These are phyloP conservation scores for Zaprionus ornatus DNA, from an alignment of 1,140 invertebrate species.

Conservation along the genomic window DNA sequence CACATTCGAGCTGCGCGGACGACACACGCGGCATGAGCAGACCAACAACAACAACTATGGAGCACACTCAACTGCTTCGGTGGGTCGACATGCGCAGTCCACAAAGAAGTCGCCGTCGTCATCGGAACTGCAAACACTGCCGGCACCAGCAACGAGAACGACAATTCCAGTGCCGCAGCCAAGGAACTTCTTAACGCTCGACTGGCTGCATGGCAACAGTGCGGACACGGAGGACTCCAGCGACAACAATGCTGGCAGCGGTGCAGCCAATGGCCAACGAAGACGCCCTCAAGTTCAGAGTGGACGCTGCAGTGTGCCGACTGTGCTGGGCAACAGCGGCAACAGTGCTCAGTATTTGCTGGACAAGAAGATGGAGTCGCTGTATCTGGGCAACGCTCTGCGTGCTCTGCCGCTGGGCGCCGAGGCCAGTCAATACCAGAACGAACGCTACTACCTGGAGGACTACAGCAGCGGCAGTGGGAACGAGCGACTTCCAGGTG, in stretches of 20 bases:
- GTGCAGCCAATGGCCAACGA: conserved; percentile 36
- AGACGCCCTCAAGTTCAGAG: conserved; percentile 48
- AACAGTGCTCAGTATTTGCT: conserved; percentile 74
- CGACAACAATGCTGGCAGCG: conserved; percentile 58
- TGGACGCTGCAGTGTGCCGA: conserved; percentile 76
- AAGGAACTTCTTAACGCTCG: conserved; percentile 71
- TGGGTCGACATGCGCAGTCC: conserved; percentile 41
- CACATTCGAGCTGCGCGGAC: conserved; percentile 75
- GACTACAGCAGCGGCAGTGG: conserved; percentile 79
- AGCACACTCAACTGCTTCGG: conserved; percentile 62
- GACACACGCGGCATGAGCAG: conserved; percentile 60
- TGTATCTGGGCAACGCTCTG: conserved; percentile 75
- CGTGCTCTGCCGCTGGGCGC: conserved; percentile 73
- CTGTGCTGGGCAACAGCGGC: conserved; percentile 55
- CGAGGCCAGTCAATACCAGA: conserved; percentile 79
- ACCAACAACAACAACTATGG: conserved; percentile 32
- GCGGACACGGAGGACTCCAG: conserved; percentile 78
- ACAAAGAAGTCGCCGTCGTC: conserved; percentile 40
- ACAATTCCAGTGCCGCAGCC: conserved; percentile 63
- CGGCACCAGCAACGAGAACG: conserved; percentile 56
- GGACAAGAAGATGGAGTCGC: conserved; percentile 82
- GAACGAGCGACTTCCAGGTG: conserved; percentile 72
- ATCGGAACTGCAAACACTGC: conserved; percentile 41
- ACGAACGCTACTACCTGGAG: conserved; percentile 79
- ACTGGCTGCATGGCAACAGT: conserved; percentile 73